phyloP scores from a whole-genome alignment of 2,113 vertebrate genomes.

The Oryzias woworae region DNA sequence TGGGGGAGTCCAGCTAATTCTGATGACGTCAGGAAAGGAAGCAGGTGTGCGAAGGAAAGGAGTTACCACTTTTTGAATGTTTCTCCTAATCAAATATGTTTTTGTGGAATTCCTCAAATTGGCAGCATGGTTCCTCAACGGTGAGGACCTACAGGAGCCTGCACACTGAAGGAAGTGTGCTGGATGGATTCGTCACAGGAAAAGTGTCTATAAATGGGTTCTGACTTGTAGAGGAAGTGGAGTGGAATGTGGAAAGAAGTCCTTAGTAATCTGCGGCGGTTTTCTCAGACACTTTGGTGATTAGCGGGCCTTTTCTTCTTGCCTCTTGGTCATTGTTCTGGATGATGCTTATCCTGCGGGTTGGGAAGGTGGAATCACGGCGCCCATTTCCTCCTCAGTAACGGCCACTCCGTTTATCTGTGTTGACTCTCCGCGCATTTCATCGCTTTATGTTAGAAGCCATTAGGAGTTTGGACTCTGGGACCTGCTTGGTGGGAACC shows the following conservation, averaged over 20 bases:
- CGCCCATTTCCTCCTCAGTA: conserved; percentile 69
- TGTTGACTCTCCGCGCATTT: conserved; percentile 59
- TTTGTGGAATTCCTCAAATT: too few relatives aligned
- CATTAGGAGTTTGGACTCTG: conserved; percentile 14
- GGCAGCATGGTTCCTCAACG: too few relatives aligned
- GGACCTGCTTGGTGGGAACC: too few relatives aligned
- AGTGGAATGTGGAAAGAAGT: not conserved
- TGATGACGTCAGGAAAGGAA: not conserved
- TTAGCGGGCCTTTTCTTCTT: conserved; percentile 25
- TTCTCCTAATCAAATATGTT: too few relatives aligned
- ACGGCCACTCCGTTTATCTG: conserved; percentile 57
- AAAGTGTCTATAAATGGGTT: too few relatives aligned
- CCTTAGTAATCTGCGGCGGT: not conserved
- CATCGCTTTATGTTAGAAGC: conserved; percentile 32
- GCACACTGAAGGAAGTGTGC: too few relatives aligned
- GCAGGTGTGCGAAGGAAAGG: too few relatives aligned
- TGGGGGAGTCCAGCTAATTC: not conserved
- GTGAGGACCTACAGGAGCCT: too few relatives aligned
- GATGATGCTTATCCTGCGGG: conserved; percentile 51
- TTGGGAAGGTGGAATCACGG: conserved; percentile 49
- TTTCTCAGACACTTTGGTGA: not conserved
- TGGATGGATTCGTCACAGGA: too few relatives aligned
- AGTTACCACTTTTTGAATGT: too few relatives aligned
- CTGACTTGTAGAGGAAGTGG: too few relatives aligned
- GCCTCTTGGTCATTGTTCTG: conserved; percentile 68